Percentiles rank a stretch among this genome's conserved stretches.
Evolutionary conservation across 2,113 vertebrate genomes (phyloP).

Genomic region (Plectropomus leopardus): DNA sequence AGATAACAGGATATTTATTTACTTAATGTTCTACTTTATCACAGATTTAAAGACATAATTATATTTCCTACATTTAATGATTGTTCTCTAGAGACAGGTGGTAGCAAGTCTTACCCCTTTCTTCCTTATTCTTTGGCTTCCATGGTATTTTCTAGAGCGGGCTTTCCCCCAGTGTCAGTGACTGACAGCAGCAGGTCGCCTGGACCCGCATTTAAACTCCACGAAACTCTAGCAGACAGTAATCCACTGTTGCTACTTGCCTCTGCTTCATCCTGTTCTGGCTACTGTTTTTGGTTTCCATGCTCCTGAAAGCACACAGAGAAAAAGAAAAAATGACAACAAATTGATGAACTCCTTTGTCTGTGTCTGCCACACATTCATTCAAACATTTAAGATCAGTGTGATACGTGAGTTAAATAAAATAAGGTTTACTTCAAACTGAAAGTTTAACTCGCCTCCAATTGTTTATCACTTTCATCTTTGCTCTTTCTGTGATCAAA

Average conservation of each 20-base stretch:
- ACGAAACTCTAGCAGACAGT: conserved; percentile 81
- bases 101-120: not conserved
- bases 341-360: not conserved
- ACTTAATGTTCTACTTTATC: not conserved
- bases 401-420: not conserved
- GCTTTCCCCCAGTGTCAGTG: conserved; percentile 71
- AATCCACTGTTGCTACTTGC: conserved; percentile 64
- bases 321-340: not conserved
- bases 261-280: conserved; percentile 44
- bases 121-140: conserved; percentile 42
- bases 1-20: not conserved
- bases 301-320: not conserved
- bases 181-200: conserved; percentile 85
- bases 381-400: not conserved
- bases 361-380: not conserved
- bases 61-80: not conserved
- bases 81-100: not conserved
- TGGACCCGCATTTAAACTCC: conserved; percentile 79
- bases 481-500: not conserved
- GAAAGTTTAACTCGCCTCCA: not conserved
- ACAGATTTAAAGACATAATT: not conserved
- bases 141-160: conserved; percentile 51
- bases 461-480: not conserved
- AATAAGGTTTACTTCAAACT: not conserved
- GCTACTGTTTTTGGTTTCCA: conserved; percentile 58